phyloP scores from a whole-genome alignment of 2,888 invertebrate genomes.

The Uropetala carovei region DNA sequence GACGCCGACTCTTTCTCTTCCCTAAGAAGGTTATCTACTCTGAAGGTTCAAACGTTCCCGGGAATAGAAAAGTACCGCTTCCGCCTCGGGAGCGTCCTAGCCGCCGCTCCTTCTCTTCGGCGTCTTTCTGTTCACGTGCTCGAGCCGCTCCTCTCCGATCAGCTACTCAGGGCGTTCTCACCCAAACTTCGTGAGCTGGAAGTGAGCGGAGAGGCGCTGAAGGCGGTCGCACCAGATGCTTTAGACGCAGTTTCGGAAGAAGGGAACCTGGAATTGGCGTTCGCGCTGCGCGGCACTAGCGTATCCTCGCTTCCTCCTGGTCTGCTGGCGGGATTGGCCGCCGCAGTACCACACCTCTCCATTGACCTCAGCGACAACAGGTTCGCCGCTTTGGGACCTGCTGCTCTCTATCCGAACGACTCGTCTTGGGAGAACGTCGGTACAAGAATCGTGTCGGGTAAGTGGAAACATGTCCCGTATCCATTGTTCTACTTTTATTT shows the following conservation, averaged over 20 bases:
- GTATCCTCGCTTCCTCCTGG: constrained; percentile 88
- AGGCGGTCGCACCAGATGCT: constrained; percentile 85
- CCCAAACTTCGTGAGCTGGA: constrained; percentile 88
- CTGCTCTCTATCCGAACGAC: constrained; percentile 91
- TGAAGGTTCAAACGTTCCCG: constrained; percentile 86
- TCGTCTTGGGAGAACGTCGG: constrained; percentile 92
- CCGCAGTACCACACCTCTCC: constrained; percentile 85
- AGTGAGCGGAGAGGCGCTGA: constrained; percentile 86
- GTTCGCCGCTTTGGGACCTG: constrained; percentile 87
- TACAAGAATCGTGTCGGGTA: constrained; percentile 89
- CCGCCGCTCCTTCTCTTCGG: constrained; percentile 84
- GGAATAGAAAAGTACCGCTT: constrained; percentile 82
- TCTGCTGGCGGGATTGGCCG: constrained; percentile 86
- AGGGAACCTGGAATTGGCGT: constrained; percentile 85
- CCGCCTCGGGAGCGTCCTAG: constrained; percentile 84
- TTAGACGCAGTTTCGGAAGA: constrained; percentile 82
- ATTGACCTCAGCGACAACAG: constrained; percentile 90
- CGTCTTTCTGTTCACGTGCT: constrained; percentile 86
- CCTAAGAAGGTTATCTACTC: constrained; percentile 83
- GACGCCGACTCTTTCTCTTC: constrained; percentile 86
- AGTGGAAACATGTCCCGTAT: constrained; percentile 69
- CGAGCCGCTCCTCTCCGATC: constrained; percentile 84
- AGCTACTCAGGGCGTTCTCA: constrained; percentile 86
- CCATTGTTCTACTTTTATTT: too few relatives aligned
- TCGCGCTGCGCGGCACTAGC: constrained; percentile 87